phyloP scores from a whole-genome alignment of 2,113 vertebrate genomes.

The Aegithalos caudatus region DNA sequence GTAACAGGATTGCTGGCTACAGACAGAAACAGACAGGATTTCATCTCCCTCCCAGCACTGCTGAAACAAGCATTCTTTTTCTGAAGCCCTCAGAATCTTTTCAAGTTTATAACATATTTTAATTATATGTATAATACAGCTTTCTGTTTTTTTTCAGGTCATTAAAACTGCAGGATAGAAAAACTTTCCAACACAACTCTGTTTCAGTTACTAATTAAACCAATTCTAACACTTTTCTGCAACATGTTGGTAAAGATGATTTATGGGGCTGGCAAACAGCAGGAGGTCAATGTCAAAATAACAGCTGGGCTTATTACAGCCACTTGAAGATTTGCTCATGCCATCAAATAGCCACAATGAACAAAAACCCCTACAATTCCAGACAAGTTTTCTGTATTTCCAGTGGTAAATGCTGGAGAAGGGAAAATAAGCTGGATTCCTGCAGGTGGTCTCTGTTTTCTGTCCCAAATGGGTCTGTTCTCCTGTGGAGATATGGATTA shows the following conservation, averaged over 20 bases:
- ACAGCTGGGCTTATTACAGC: background rate
- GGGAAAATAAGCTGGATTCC: background rate
- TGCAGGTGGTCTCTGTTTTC: background rate
- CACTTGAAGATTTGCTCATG: background rate
- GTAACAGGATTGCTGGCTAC: background rate
- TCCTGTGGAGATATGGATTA: background rate
- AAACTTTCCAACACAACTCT: background rate
- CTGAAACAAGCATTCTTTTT: background rate
- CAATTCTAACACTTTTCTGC: background rate
- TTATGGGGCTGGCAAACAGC: background rate
- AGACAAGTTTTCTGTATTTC: background rate
- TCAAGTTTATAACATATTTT: background rate
- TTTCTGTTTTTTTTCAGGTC: background rate
- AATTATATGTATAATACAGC: background rate
- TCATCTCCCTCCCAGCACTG: background rate
- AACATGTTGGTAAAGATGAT: background rate
- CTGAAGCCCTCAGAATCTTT: background rate
- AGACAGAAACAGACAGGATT: background rate
- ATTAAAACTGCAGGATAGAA: constrained; percentile 5
- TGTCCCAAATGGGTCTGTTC: background rate
- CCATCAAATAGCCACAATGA: background rate
- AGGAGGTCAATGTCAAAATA: background rate
- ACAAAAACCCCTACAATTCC: background rate
- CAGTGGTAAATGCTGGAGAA: background rate
- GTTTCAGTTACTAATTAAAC: constrained; percentile 24